phyloP scores from a whole-genome alignment of 2,888 invertebrate species.

The Cephus rjabovi region DNA sequence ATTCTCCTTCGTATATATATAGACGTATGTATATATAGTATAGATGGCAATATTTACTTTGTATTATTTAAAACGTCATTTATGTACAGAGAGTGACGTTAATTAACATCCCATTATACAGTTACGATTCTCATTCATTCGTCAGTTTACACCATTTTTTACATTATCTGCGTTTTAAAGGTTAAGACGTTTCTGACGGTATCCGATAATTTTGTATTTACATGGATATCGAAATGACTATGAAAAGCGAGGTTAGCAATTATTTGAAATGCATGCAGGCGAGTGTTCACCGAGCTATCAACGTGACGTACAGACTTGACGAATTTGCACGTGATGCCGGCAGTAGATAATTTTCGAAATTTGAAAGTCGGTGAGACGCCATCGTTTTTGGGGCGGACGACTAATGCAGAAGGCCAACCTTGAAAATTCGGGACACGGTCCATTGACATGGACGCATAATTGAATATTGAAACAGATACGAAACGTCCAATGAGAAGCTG shows the following conservation, averaged over 20 bases:
- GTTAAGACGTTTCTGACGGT: not conserved
- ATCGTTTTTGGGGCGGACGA: not conserved
- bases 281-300: not conserved
- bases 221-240: not conserved
- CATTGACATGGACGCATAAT: not conserved
- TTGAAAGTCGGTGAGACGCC: not conserved
- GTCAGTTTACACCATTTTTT: not conserved
- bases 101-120: not conserved
- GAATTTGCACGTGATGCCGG: not conserved
- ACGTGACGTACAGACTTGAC: not conserved
- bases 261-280: not conserved
- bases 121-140: not conserved
- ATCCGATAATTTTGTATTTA: not conserved
- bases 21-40: not conserved
- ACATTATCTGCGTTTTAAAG: not conserved
- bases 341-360: not conserved
- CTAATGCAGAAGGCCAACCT: not conserved
- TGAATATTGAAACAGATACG: not conserved
- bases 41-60: not conserved
- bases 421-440: not conserved
- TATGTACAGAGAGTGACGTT: not conserved
- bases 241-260: not conserved
- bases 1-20: not conserved
- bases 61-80: not conserved
- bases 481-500: not conserved